Evolutionary conservation across 2,888 invertebrate species (phyloP).

Genomic region (Baronia brevicornis): DNA sequence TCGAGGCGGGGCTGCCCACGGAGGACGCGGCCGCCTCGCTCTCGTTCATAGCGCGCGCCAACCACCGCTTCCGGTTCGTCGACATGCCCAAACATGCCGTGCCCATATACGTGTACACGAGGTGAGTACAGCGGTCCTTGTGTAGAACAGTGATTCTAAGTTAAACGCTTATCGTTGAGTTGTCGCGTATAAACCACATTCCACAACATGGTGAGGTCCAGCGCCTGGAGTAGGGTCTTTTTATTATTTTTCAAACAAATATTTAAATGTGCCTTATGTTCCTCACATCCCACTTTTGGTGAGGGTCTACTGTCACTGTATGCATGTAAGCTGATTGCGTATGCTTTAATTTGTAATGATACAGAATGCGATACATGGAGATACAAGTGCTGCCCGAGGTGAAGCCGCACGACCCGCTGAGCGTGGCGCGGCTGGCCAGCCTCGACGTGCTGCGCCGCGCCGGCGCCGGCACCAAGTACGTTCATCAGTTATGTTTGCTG

Average conservation of each 20-base stretch:
- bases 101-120: slow-evolving; percentile 28
- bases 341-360: slow-evolving; percentile 2
- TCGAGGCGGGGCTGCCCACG: slow-evolving; percentile 37
- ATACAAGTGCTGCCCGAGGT: slow-evolving; percentile 53
- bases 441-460: slow-evolving; percentile 35
- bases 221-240: too few species aligned
- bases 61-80: slow-evolving; percentile 45
- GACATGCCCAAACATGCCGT: slow-evolving; percentile 26
- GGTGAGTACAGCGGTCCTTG: slow-evolving; percentile 20
- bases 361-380: slow-evolving; percentile 37
- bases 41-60: slow-evolving; percentile 56
- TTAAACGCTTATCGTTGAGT: too few species aligned
- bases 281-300: too few species aligned
- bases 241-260: too few species aligned
- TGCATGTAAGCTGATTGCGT: not conserved
- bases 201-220: too few species aligned
- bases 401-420: slow-evolving; percentile 35
- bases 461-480: slow-evolving; percentile 12
- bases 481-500: too few species aligned
- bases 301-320: too few species aligned
- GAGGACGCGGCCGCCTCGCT: slow-evolving; percentile 20
- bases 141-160: too few species aligned
- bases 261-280: not conserved
- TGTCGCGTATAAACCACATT: too few species aligned
- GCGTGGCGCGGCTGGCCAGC: slow-evolving; percentile 34